Evolutionary conservation across 2,797 vertebrate genomes (phyloP).

Genomic region (Artibeus jamaicensis): DNA sequence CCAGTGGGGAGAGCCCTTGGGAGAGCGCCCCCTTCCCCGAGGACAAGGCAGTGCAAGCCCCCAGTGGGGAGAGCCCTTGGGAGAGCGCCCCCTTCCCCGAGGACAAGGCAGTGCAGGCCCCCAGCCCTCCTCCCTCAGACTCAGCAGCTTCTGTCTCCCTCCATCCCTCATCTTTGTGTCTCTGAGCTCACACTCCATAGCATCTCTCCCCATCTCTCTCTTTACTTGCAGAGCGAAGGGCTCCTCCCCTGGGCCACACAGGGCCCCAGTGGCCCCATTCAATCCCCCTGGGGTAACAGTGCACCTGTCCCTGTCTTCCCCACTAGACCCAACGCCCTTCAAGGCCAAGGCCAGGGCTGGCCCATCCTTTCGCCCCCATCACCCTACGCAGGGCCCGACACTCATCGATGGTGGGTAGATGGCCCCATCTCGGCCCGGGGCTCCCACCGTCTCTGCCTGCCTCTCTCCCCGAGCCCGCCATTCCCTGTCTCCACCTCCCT

Average conservation of each 20-base stretch:
- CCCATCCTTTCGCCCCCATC: neutral
- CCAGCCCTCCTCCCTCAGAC: neutral
- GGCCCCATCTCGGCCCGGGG: neutral
- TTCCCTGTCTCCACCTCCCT: neutral
- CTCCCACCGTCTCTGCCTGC: neutral
- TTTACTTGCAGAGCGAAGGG: neutral
- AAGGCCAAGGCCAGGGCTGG: neutral
- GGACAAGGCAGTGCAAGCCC: no score
- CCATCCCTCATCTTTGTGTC: neutral
- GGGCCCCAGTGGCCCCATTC: neutral
- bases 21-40: no score
- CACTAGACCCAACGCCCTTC: neutral
- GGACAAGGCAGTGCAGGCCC: no score
- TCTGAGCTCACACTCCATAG: neutral
- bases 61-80: no score
- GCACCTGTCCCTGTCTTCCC: neutral
- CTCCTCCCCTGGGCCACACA: neutral
- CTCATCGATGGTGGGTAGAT: accelerated
- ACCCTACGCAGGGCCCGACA: neutral
- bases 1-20: no score
- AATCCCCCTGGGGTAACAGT: neutral
- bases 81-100: no score
- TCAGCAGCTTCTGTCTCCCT: neutral
- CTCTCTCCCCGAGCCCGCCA: neutral
- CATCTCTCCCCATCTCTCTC: neutral